These are phyloP conservation scores for Phthorimaea operculella DNA, from an alignment of 1,140 invertebrate genomes.

Conservation along the genomic window DNA sequence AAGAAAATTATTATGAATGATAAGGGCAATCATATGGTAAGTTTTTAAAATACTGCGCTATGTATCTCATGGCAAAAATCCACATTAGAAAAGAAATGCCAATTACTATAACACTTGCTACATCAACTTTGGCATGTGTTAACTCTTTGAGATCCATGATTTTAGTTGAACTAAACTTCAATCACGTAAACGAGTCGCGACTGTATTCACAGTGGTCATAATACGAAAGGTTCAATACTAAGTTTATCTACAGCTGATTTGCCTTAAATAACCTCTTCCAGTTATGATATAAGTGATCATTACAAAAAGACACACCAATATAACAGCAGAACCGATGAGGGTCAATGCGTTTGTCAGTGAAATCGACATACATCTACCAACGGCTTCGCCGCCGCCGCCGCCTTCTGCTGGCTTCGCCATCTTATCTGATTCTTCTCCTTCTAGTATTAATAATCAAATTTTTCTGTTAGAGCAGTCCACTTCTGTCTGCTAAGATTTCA, in stretches of 20 bases:
- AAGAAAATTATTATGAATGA: too few species aligned
- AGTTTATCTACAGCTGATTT: too few species aligned
- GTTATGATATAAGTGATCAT: background rate
- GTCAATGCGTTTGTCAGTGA: conserved; percentile 7
- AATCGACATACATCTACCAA: background rate
- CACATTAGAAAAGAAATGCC: conserved; percentile 28
- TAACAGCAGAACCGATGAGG: background rate
- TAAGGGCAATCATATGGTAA: conserved; percentile 4
- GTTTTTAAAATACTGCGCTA: conserved; percentile 23
- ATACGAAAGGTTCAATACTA: too few species aligned
- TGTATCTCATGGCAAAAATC: conserved; percentile 24
- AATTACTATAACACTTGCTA: conserved; percentile 15
- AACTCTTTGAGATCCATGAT: too few species aligned
- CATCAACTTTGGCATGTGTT: too few species aligned
- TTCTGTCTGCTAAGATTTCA: background rate
- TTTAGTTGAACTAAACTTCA: too few species aligned
- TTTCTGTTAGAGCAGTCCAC: background rate
- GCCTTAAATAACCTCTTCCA: conserved; percentile 17
- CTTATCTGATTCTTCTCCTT: background rate
- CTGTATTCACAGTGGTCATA: too few species aligned
- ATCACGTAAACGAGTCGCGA: too few species aligned
- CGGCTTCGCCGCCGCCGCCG: too few species aligned
- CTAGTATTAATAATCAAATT: background rate
- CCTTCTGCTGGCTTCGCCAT: background rate
- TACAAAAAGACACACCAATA: background rate